Base-by-base conservation (phyloP, 2,797 vertebrate species). In the Catamblyrhynchus diadema region DNA sequence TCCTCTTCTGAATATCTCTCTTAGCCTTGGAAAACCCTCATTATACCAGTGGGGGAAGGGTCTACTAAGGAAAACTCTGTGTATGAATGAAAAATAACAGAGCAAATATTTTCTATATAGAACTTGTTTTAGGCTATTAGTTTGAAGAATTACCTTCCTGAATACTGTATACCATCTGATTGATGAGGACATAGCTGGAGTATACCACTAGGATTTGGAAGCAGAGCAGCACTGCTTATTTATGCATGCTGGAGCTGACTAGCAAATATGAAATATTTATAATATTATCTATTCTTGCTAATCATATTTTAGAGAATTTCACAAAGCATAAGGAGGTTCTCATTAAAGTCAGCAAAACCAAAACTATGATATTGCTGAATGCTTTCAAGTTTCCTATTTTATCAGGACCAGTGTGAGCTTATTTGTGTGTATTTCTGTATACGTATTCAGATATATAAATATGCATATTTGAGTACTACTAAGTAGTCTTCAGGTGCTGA, bases 71-170 rank as follows among this genome's bases (percentile, higher is more conserved):
- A 88, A 72, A 94, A 45, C n/a, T 87, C 60, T 15, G 45, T 18
- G 14, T 86, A 60, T 86, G 90, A 92, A 59, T 77, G 93, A 93
- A 96, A 89, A 96, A 93, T 93, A 94, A 86, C 65, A 73, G 75
- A 81, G 59, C 44, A 56, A 93, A 62, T 92, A 66, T 90, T 75
- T 95, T 89, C 69, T 92, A 6, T 81, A 44, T 62, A 66, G 89
- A 94, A 89, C 79, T 86, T 66, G 61, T 61, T 93, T 95, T 93
- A 92, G 94, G 90, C 93, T 91, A 65, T 96, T 97, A 86, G 79
- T 96, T 95, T 96, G 94, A 97, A 93, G 77, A 94, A 96, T 93
- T 92, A 78, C 91, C 24, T 88, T 89, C 69, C 82, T 59, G 80
- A 86, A 72, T 81, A 65, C 65, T 69, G 50, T 77, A 41, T 65